Evolutionary conservation across 2,797 vertebrate genomes (phyloP).

Genomic region (Cetoscarus ocellatus): DNA sequence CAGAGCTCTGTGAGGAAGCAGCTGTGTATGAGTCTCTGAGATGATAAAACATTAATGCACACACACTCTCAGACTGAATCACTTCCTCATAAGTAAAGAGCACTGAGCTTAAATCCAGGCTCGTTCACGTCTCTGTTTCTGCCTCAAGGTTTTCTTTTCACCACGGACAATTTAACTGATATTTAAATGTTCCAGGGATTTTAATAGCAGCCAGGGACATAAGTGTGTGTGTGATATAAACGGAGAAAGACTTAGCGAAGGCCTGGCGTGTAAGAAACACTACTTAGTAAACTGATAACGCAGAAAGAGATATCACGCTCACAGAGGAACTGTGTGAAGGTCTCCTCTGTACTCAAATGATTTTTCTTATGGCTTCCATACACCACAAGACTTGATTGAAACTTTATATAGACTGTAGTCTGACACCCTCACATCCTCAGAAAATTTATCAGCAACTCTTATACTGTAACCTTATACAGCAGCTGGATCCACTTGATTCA

Average conservation of each 20-base stretch:
- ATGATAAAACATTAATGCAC: constrained; percentile 59
- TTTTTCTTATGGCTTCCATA: too few relatives aligned
- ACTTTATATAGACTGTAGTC: too few relatives aligned
- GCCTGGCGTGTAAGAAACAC: constrained; percentile 40
- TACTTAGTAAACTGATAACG: too few relatives aligned
- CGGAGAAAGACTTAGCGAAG: constrained; percentile 51
- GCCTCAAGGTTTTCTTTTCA: constrained; percentile 69
- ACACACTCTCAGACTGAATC: constrained; percentile 12
- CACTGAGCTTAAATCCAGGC: constrained; percentile 23
- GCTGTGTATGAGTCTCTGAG: constrained; percentile 39
- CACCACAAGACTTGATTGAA: too few relatives aligned
- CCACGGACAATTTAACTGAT: constrained; percentile 69
- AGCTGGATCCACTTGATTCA: too few relatives aligned
- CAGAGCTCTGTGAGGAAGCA: constrained; percentile 35
- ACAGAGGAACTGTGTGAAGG: too few relatives aligned
- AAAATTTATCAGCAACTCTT: too few relatives aligned
- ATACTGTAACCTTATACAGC: too few relatives aligned
- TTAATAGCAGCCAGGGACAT: constrained; percentile 33
- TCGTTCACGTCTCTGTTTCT: constrained; percentile 36
- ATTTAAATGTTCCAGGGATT: constrained; percentile 67
- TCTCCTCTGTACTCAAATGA: too few relatives aligned
- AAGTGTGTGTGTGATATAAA: constrained; percentile 15
- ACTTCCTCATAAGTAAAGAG: constrained; percentile 48
- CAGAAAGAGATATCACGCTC: too few relatives aligned
- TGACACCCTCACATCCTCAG: too few relatives aligned